Percentiles rank a stretch among this genome's conserved stretches.
These are phyloP conservation scores for Cartodere bifasciata DNA, from an alignment of 2,888 invertebrate species.

Conservation along the genomic window DNA sequence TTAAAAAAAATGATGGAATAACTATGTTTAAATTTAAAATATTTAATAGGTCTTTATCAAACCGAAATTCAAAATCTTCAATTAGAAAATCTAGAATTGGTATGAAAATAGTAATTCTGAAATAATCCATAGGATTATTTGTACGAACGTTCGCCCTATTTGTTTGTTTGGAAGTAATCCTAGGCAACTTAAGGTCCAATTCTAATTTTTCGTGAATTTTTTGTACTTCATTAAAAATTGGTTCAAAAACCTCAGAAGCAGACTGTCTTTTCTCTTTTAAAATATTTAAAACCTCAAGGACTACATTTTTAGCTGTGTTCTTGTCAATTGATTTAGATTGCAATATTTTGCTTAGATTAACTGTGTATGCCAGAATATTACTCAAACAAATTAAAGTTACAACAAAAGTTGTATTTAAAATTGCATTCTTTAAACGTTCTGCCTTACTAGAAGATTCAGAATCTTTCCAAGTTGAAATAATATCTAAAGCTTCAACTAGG, in stretches of 20 bases:
- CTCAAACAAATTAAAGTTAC: neutral
- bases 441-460: conserved; percentile 2
- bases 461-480: conserved; percentile 5
- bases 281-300: neutral
- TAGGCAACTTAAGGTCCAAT: neutral
- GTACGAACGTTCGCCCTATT: neutral
- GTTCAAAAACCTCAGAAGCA: neutral
- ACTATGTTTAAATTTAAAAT: conserved; percentile 1
- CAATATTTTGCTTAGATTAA: conserved; percentile 5
- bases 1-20: conserved; percentile 1
- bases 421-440: conserved; percentile 1
- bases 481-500: conserved; percentile 2
- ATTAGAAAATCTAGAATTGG: conserved; percentile 1
- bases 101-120: too few relatives aligned
- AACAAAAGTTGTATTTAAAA: conserved; percentile 2
- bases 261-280: conserved; percentile 1
- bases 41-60: conserved; percentile 2
- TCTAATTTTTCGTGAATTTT: neutral
- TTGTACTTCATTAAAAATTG: neutral
- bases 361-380: neutral
- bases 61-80: conserved; percentile 4
- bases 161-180: neutral
- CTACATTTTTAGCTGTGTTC: neutral
- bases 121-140: neutral
- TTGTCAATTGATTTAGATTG: conserved; percentile 5